Percentiles rank a stretch among this genome's conserved stretches.
Evolutionary conservation across 2,113 vertebrate species (phyloP).

Genomic region (Apodemus speciosus): DNA sequence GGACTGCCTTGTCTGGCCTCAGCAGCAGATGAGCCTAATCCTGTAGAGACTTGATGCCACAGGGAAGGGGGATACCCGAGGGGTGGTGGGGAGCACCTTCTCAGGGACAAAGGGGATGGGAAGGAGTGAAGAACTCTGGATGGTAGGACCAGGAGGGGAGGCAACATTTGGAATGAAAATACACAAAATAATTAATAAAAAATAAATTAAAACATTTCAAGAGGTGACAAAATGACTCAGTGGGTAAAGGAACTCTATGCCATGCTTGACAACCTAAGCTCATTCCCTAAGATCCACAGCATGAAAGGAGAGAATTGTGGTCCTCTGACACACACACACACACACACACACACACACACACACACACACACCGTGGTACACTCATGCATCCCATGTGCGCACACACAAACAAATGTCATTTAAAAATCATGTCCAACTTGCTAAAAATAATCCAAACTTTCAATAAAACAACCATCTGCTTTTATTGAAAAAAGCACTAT

Average conservation of each 20-base stretch:
- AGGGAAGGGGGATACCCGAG: no score
- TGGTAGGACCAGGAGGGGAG: no score
- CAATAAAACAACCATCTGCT: not conserved
- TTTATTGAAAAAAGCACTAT: not conserved
- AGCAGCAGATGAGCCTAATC: no score
- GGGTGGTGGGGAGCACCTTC: no score
- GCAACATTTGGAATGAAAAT: no score
- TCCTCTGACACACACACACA: not conserved
- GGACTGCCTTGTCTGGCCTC: no score
- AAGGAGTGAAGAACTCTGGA: no score
- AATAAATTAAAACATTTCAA: not conserved
- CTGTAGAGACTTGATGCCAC: no score
- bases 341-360: not conserved
- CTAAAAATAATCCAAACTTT: constrained; percentile 19
- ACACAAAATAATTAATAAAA: no score
- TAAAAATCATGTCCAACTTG: not conserved
- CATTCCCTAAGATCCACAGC: not conserved
- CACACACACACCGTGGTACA: not conserved
- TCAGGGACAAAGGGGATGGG: no score
- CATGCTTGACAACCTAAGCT: not conserved
- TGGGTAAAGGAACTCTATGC: not conserved
- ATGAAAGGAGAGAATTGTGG: not conserved
- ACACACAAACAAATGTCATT: not conserved
- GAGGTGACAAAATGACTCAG: not conserved
- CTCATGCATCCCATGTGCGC: not conserved